Percentiles rank a stretch among this genome's conserved stretches.
Conservation (phyloP, 2,113 vertebrate genomes). For the Gnathonemus echidnorhynchus region DNA sequence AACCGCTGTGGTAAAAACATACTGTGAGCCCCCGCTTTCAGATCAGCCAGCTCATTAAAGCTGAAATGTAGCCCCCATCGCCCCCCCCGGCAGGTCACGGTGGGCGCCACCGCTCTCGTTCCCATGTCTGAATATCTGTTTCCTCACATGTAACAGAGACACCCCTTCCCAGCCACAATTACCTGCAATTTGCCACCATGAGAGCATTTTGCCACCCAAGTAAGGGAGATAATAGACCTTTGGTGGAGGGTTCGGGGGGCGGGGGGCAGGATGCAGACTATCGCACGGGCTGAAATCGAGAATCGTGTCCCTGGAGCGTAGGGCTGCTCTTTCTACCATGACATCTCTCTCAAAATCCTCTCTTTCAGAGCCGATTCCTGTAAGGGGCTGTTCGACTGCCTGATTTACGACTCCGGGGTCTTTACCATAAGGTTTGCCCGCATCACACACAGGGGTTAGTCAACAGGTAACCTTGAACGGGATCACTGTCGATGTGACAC, state of each 20-base stretch:
- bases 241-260: not conserved
- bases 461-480: not conserved
- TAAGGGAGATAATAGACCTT: conserved; percentile 23
- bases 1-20: not conserved
- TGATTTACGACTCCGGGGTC: not conserved
- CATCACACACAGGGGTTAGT: not conserved
- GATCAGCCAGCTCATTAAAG: conserved; percentile 14
- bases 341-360: not conserved
- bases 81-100: not conserved
- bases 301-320: not conserved
- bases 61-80: not conserved
- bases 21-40: not conserved
- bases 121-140: not conserved
- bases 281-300: not conserved
- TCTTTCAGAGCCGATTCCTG: not conserved
- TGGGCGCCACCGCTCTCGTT: not conserved
- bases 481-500: not conserved
- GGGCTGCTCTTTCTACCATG: not conserved
- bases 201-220: conserved; percentile 15
- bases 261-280: not conserved
- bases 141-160: conserved; percentile 12
- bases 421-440: not conserved
- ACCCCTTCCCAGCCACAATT: conserved; percentile 14
- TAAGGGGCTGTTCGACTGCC: not conserved
- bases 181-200: conserved; percentile 22